Percentiles rank a stretch among this genome's conserved stretches.
phyloP scores from a whole-genome alignment of 2,888 invertebrate genomes.

The Dendrolimus houi region DNA sequence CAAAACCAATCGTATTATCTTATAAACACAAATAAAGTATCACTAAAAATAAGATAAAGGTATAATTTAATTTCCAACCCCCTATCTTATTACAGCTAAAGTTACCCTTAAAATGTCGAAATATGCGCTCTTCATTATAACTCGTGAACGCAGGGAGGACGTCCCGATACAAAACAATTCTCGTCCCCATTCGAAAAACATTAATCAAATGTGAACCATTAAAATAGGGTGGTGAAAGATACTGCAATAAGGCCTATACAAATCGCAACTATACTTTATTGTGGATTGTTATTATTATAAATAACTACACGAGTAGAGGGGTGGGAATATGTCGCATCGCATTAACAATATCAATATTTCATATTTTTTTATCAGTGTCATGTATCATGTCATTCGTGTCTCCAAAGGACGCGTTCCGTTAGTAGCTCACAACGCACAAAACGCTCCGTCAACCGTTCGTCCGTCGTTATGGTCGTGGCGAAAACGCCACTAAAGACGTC shows the following conservation, averaged over 20 bases:
- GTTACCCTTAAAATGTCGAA: not conserved
- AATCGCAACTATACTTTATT: slow-evolving; percentile 24
- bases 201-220: slow-evolving; percentile 69
- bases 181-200: slow-evolving; percentile 43
- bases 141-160: slow-evolving; percentile 19
- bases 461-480: no score
- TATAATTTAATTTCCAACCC: not conserved
- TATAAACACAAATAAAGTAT: no score
- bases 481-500: no score
- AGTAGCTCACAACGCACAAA: no score
- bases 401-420: no score
- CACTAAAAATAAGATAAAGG: not conserved
- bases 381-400: no score
- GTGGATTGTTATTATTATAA: not conserved
- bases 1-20: no score
- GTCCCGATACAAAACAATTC: slow-evolving; percentile 45
- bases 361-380: not conserved
- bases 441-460: no score
- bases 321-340: not conserved
- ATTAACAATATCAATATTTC: not conserved
- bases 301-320: not conserved
- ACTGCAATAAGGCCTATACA: slow-evolving; percentile 52
- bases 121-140: not conserved
- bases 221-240: slow-evolving; percentile 66
- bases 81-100: not conserved